A percentile compares a stretch with the other conserved stretches of the same genome.
phyloP scores from a whole-genome alignment of 1,140 invertebrate genomes.

The Colletes gigas region DNA sequence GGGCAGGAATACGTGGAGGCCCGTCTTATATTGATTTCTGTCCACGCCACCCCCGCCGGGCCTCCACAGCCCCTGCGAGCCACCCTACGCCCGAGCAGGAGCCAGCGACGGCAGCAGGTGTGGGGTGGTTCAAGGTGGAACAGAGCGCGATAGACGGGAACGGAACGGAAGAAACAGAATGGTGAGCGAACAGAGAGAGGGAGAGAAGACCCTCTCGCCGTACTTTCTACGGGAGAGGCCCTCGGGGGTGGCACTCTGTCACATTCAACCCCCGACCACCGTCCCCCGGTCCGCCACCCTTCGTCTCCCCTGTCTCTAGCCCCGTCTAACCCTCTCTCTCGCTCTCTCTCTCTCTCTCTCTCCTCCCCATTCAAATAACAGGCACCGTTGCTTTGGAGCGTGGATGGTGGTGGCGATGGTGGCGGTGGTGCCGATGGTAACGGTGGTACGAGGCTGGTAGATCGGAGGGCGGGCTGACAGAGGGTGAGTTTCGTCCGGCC shows the following conservation, averaged over 20 bases:
- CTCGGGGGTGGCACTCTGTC: slow-evolving; percentile 79
- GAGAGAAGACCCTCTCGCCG: slow-evolving; percentile 70
- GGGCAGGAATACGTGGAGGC: slow-evolving; percentile 72
- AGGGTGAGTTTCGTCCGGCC: slow-evolving; percentile 80
- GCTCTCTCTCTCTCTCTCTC: slow-evolving; percentile 40
- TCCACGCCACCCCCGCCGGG: slow-evolving; percentile 75
- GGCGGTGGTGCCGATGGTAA: slow-evolving; percentile 54
- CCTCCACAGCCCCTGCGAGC: slow-evolving; percentile 51
- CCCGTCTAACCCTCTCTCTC: slow-evolving; percentile 23
- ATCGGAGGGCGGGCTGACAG: slow-evolving; percentile 67
- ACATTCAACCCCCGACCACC: slow-evolving; percentile 78
- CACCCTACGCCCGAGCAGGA: slow-evolving; percentile 55
- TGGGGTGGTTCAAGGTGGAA: slow-evolving; percentile 58
- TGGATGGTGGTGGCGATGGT: slow-evolving; percentile 49
- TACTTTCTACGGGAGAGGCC: slow-evolving; percentile 76
- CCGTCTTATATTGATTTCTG: slow-evolving; percentile 82
- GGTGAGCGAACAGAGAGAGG: slow-evolving; percentile 13
- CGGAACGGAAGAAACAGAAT: slow-evolving; percentile 32
- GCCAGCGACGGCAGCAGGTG: slow-evolving; percentile 67
- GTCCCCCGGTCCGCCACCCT: slow-evolving; percentile 57
- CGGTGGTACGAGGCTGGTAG: slow-evolving; percentile 60
- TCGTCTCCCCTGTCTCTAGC: slow-evolving; percentile 39
- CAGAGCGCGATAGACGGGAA: slow-evolving; percentile 30
- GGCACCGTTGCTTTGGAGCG: slow-evolving; percentile 71
- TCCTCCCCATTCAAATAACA: slow-evolving; percentile 79